phyloP scores from a whole-genome alignment of 2,888 invertebrate genomes.

The Aporophyla lueneburgensis region DNA sequence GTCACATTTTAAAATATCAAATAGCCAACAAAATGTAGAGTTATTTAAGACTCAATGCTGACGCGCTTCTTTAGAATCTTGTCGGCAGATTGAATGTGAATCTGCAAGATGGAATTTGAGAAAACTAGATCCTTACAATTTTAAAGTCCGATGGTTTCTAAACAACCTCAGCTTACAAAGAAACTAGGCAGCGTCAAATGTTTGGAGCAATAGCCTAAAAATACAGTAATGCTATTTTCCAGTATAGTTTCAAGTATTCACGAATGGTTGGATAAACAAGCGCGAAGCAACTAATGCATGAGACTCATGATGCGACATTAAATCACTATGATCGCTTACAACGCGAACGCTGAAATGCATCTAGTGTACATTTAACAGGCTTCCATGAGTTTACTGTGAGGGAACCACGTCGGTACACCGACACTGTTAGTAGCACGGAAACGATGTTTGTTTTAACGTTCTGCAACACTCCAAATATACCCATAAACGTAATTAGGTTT shows the following conservation, averaged over 20 bases:
- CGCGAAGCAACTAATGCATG: slow-evolving; percentile 23
- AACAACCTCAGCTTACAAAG: neutral
- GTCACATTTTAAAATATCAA: slow-evolving; percentile 53
- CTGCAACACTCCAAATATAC: slow-evolving; percentile 24
- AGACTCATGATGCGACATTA: slow-evolving; percentile 45
- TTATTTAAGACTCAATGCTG: slow-evolving; percentile 2
- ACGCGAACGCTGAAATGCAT: slow-evolving; percentile 40
- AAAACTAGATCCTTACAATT: neutral
- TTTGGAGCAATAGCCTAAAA: slow-evolving; percentile 1
- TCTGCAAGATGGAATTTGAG: neutral
- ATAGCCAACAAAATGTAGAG: slow-evolving; percentile 22
- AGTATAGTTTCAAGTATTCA: slow-evolving; percentile 11
- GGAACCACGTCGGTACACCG: slow-evolving; percentile 15
- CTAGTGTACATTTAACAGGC: slow-evolving; percentile 48
- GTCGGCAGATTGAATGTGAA: neutral
- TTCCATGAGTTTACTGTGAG: slow-evolving; percentile 33
- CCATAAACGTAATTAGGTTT: slow-evolving; percentile 9
- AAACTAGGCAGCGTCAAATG: neutral
- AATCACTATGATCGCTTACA: slow-evolving; percentile 51
- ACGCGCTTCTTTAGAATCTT: neutral
- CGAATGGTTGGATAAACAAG: slow-evolving; percentile 10
- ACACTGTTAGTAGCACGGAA: neutral
- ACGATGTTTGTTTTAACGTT: slow-evolving; percentile 22
- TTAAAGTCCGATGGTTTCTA: neutral
- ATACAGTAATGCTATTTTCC: neutral